Percentiles rank a stretch among this genome's conserved stretches.
These are phyloP conservation scores for Latrodectus hesperus DNA, from an alignment of 2,888 invertebrate species.

Conservation along the genomic window DNA sequence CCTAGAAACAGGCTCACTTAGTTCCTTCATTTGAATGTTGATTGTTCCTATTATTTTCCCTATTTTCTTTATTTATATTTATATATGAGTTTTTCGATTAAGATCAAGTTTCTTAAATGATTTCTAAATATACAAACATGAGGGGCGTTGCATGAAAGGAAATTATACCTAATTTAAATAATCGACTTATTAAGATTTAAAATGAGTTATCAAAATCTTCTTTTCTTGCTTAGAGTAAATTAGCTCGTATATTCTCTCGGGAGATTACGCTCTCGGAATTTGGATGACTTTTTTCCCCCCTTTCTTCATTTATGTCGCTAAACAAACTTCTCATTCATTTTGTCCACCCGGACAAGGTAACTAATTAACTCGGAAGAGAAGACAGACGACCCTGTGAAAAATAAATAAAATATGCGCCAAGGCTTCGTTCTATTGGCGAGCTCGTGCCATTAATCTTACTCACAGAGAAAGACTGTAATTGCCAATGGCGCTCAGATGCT, in stretches of 20 bases:
- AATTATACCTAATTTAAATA: slow-evolving; percentile 27
- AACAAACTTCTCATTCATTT: slow-evolving; percentile 9
- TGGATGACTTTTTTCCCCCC: background rate
- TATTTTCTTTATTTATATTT: no score
- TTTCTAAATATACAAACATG: no score
- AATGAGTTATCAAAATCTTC: slow-evolving; percentile 25
- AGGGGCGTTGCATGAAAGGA: no score
- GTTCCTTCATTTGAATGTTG: no score
- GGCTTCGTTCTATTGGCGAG: background rate
- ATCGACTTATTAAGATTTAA: slow-evolving; percentile 25
- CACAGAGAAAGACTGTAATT: slow-evolving; percentile 31
- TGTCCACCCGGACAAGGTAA: slow-evolving; percentile 23
- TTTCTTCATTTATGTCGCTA: background rate
- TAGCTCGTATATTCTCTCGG: background rate
- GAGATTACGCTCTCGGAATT: background rate
- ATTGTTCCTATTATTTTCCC: no score
- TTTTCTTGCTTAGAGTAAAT: slow-evolving; percentile 29
- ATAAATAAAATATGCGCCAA: background rate
- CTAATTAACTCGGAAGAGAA: slow-evolving; percentile 47
- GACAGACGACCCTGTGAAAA: slow-evolving; percentile 17
- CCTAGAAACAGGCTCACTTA: no score
- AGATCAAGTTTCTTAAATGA: no score
- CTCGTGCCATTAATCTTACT: slow-evolving; percentile 39
- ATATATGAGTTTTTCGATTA: no score
- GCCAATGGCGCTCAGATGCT: slow-evolving; percentile 11